A percentile compares a stretch with the other conserved stretches of the same genome.
Evolutionary conservation across 2,797 vertebrate genomes (phyloP).

Genomic region (Falco peregrinus): DNA sequence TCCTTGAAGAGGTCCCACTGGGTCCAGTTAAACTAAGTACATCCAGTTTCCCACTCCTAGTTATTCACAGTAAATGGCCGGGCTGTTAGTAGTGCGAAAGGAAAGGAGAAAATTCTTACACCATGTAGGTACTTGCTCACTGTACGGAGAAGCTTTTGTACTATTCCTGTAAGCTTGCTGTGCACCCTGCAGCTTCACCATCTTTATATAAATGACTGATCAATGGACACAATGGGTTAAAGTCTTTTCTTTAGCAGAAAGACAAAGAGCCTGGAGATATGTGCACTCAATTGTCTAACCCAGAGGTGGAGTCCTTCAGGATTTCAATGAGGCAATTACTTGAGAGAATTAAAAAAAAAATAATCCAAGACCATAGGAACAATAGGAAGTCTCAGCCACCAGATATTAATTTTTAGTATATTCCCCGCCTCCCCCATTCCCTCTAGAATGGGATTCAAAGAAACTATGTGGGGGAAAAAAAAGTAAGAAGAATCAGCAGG

Average conservation of each 20-base stretch:
- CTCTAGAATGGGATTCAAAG: not conserved
- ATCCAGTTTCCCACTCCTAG: not conserved
- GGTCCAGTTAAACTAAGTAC: not conserved
- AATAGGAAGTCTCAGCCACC: not conserved
- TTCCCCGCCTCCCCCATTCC: fast-evolving
- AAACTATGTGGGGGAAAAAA: not conserved
- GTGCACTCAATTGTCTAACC: not conserved
- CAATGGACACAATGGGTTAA: not conserved
- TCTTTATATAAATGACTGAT: not conserved
- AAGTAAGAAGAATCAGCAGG: not conserved
- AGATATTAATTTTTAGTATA: not conserved
- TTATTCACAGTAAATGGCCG: not conserved
- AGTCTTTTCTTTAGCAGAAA: not conserved
- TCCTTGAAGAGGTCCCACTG: not conserved
- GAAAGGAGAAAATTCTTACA: not conserved
- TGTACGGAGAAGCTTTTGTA: not conserved
- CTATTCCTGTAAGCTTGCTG: not conserved
- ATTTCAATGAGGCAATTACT: not conserved
- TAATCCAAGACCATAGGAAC: not conserved
- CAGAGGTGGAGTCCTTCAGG: not conserved
- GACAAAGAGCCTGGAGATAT: not conserved
- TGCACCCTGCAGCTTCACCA: not conserved
- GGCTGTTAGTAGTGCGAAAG: not conserved
- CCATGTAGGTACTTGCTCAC: not conserved
- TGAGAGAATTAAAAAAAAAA: not conserved